These are phyloP conservation scores for Quadroppia sp. DNA, from an alignment of 2,888 invertebrate species.

Conservation along the genomic window DNA sequence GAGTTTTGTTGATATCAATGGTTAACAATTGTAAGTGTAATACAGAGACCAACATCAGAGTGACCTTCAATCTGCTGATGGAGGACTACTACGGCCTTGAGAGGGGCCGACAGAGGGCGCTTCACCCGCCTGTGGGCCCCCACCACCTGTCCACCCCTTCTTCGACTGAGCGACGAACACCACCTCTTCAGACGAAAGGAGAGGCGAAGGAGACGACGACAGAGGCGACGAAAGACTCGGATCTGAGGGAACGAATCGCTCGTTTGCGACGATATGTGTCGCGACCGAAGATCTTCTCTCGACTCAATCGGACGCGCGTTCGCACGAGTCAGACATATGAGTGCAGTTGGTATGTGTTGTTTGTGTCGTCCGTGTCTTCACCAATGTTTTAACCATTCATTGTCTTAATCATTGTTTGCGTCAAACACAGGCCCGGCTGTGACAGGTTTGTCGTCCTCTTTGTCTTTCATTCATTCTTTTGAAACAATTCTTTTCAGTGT, in stretches of 20 bases:
- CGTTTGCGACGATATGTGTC: conserved; percentile 20
- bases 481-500: background rate
- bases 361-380: too few species aligned
- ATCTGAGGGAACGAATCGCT: conserved; percentile 4
- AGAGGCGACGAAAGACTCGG: conserved; percentile 1
- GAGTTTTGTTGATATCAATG: conserved; percentile 31
- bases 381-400: too few species aligned
- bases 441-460: background rate
- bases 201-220: background rate
- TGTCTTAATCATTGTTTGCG: too few species aligned
- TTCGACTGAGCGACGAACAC: too few species aligned
- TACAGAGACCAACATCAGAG: conserved; percentile 20
- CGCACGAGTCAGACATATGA: background rate
- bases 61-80: conserved; percentile 29
- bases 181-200: background rate
- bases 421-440: conserved; percentile 8
- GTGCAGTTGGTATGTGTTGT: background rate
- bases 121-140: too few species aligned
- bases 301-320: background rate
- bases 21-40: conserved; percentile 28
- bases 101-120: background rate
- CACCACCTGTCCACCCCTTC: too few species aligned
- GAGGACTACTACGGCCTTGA: conserved; percentile 12
- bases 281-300: conserved; percentile 22
- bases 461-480: background rate